phyloP scores from a whole-genome alignment of 2,888 invertebrate genomes.

The Elgonia sp. region DNA sequence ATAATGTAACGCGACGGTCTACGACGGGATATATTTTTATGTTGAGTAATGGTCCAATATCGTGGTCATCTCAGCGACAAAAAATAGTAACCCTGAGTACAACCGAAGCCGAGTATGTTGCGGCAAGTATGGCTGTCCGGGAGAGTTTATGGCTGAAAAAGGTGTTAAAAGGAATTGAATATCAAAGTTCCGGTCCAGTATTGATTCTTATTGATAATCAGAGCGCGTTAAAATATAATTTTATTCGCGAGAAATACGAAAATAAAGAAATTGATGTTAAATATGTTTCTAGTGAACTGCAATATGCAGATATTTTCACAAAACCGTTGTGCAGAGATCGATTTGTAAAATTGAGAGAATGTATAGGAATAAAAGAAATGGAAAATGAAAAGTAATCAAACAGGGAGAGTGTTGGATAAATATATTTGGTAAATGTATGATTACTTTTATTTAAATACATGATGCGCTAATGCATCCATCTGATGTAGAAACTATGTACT shows the following conservation, averaged over 20 bases:
- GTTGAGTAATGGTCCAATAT: constrained; percentile 9
- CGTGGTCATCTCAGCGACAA: background rate
- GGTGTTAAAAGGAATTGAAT: constrained; percentile 4
- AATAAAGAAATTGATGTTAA: background rate
- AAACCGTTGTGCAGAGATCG: constrained; percentile 13
- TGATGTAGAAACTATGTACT: too few relatives aligned
- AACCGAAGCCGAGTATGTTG: constrained; percentile 39
- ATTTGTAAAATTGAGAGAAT: background rate
- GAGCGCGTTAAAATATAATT: constrained; percentile 32
- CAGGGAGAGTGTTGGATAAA: constrained; percentile 15
- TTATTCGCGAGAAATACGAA: constrained; percentile 37
- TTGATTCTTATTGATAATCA: constrained; percentile 17
- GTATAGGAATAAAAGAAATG: background rate
- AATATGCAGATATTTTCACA: constrained; percentile 35
- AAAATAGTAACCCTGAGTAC: constrained; percentile 26
- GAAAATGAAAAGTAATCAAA: too few relatives aligned
- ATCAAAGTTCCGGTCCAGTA: background rate
- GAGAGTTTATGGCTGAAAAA: constrained; percentile 27
- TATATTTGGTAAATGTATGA: too few relatives aligned
- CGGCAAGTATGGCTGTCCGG: constrained; percentile 13
- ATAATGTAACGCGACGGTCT: constrained; percentile 6
- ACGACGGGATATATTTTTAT: constrained; percentile 28
- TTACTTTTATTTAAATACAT: too few relatives aligned
- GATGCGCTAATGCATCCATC: too few relatives aligned
- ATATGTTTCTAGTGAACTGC: constrained; percentile 9